A percentile compares a stretch with the other conserved stretches of the same genome.
phyloP scores from a whole-genome alignment of 1,140 invertebrate species.

The Drosophila lini region DNA sequence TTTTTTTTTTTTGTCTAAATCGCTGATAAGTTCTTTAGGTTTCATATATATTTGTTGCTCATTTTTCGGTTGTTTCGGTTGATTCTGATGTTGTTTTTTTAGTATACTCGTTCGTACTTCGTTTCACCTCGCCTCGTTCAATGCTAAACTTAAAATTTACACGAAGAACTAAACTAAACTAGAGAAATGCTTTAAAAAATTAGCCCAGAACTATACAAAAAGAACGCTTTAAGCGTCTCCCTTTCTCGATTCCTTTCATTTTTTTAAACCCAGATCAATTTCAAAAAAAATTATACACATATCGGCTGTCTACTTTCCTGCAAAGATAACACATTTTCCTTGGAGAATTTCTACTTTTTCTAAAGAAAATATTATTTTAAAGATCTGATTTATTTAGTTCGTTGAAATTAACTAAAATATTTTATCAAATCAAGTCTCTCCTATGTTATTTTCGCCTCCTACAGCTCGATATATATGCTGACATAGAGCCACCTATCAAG shows the following conservation, averaged over 20 bases:
- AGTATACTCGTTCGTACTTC: slow-evolving; percentile 63
- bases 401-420: neutral
- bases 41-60: slow-evolving; percentile 25
- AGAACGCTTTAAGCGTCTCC: slow-evolving; percentile 65
- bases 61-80: slow-evolving; percentile 30
- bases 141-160: slow-evolving; percentile 76
- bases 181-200: slow-evolving; percentile 63
- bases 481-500: slow-evolving; percentile 18
- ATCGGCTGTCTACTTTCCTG: neutral
- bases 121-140: slow-evolving; percentile 71
- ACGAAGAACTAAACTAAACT: slow-evolving; percentile 54
- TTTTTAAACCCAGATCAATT: slow-evolving; percentile 36
- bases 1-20: slow-evolving; percentile 51
- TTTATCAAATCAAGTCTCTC: slow-evolving; percentile 5
- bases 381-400: neutral
- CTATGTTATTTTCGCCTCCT: slow-evolving; percentile 25
- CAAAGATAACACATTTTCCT: slow-evolving; percentile 11
- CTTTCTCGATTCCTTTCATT: slow-evolving; percentile 4
- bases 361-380: neutral
- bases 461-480: slow-evolving; percentile 11
- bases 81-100: slow-evolving; percentile 22
- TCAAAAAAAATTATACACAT: slow-evolving; percentile 37
- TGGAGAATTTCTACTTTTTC: neutral
- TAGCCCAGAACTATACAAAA: slow-evolving; percentile 80
- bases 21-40: slow-evolving; percentile 70